Conservation (phyloP, 2,888 invertebrate genomes). For the Phrixothrix hirtus region DNA sequence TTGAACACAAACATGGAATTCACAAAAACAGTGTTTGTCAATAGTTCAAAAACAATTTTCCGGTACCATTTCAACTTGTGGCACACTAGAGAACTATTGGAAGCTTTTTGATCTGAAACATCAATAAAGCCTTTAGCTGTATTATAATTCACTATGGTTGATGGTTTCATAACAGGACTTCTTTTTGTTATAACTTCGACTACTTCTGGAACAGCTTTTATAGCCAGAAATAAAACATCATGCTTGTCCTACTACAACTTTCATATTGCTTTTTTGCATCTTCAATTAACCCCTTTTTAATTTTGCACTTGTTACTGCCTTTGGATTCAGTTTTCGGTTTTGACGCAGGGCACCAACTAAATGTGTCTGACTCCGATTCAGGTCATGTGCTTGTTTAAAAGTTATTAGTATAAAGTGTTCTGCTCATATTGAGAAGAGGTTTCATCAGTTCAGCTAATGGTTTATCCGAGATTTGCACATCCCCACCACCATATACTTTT, state of each 20-base stretch:
- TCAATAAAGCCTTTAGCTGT: background rate
- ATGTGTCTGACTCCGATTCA: background rate
- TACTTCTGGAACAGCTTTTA: background rate
- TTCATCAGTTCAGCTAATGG: background rate
- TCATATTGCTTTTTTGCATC: slow-evolving; percentile 1
- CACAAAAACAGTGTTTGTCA: background rate
- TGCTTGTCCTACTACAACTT: no score
- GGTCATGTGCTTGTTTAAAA: background rate
- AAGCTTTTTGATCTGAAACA: background rate
- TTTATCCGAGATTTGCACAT: background rate
- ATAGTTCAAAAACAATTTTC: background rate
- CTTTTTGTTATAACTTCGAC: background rate
- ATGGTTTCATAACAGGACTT: background rate
- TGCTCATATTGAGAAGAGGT: background rate
- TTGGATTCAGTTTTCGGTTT: background rate
- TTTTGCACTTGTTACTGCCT: background rate
- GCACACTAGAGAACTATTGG: background rate
- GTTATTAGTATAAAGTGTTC: no score
- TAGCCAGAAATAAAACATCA: no score
- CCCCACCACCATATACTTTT: background rate
- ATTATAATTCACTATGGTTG: background rate
- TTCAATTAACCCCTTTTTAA: background rate
- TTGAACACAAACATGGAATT: background rate
- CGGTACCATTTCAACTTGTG: background rate
- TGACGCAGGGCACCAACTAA: background rate